phyloP scores from a whole-genome alignment of 2,113 vertebrate genomes.

The Neolamprologus sp. region DNA sequence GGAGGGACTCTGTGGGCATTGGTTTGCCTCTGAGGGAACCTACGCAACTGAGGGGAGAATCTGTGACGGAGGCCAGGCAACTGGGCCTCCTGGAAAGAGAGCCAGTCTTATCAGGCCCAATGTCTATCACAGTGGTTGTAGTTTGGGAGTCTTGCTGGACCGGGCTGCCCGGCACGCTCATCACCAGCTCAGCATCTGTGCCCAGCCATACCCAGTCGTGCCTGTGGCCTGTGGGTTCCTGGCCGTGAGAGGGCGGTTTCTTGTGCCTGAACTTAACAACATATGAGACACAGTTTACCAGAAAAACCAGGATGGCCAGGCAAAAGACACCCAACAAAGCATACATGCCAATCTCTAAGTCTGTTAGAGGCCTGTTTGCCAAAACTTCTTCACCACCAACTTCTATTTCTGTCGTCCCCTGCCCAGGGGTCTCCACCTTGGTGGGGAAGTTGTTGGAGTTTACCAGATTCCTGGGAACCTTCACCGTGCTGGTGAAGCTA shows the following conservation, averaged over 20 bases:
- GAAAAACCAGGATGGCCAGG: constrained; percentile 89
- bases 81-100: constrained; percentile 56
- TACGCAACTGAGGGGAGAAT: constrained; percentile 44
- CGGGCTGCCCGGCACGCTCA: constrained; percentile 74
- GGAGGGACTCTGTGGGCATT: constrained; percentile 68
- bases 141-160: constrained; percentile 74
- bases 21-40: constrained; percentile 63
- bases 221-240: constrained; percentile 81
- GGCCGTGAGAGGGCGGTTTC: constrained; percentile 75
- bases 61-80: constrained; percentile 53
- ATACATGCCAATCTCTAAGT: constrained; percentile 94
- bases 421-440: constrained; percentile 70
- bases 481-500: constrained; percentile 55
- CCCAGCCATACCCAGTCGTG: constrained; percentile 93
- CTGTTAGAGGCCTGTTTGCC: constrained; percentile 75
- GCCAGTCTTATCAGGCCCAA: constrained; percentile 64
- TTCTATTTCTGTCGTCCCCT: constrained; percentile 18
- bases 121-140: constrained; percentile 78
- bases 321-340: constrained; percentile 89
- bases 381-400: constrained; percentile 68
- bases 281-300: constrained; percentile 85
- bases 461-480: constrained; percentile 73
- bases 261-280: constrained; percentile 85
- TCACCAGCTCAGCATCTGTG: constrained; percentile 82
- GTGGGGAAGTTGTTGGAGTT: constrained; percentile 80